Evolutionary conservation across 1,140 invertebrate genomes (phyloP), one percentile per base, ranked within the genome.

Genomic region (Pinna nobilis): DNA sequence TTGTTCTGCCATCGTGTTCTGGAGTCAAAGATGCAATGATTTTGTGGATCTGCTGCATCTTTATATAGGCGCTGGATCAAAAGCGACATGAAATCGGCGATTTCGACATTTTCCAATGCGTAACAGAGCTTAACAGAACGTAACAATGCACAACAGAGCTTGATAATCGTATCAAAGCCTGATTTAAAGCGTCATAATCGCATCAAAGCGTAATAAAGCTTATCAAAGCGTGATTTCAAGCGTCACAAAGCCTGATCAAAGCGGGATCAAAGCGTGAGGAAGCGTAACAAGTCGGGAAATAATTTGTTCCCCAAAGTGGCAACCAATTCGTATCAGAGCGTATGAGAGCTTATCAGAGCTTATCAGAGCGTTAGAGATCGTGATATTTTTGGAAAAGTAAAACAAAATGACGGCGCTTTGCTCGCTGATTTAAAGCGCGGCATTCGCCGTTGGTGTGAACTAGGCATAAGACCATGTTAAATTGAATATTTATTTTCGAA

Each of bases 171-270:
- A 44, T 44, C 41, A 44, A 44, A 44, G 41, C 41, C 41, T n/a
- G 41, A 44, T 44, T 44, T 44, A 44, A 44, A 44, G 41, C 41
- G 41, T 44, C n/a, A 44, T 44, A 44, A 44, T 50, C 47, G 15
- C 47, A 50, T 50, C 3, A 50, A 50, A 50, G 15, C 47, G 47
- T 50, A 50, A 50, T 50, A 50, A 50, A 50, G 47, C 47, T 3
- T 50, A 50, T 5, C 47, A 50, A 50, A 50, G 47, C 47, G 4
- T 50, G 3, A 50, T 50, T 44, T 44, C 41, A n/a, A n/a, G n/a
- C n/a, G n/a, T n/a, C n/a, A n/a, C n/a, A n/a, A n/a, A n/a, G n/a
- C n/a, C n/a, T n/a, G n/a, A 44, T 9, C 41, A 44, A 9, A 44
- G n/a, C n/a, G n/a, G n/a, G n/a, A n/a, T n/a, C n/a, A n/a, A n/a